Percentiles rank a stretch among this genome's conserved stretches.
Conservation (phyloP, 2,113 vertebrate genomes). For the Etheostoma spectabile region DNA sequence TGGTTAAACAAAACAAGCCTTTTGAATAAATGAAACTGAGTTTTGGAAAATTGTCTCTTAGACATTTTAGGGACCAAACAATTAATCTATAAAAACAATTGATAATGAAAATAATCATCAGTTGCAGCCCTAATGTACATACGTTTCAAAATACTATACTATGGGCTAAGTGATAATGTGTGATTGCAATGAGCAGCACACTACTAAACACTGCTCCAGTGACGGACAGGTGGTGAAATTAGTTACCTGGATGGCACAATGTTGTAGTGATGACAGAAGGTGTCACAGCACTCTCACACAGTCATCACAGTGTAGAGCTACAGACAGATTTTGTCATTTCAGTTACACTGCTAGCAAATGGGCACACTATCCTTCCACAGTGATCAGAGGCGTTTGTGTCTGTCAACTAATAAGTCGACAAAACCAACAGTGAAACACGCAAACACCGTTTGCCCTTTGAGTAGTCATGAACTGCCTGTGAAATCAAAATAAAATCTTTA, state of each 20-base stretch:
- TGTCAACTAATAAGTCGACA: slow-evolving; percentile 4
- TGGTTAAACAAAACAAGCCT: not conserved
- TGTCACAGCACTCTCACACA: slow-evolving; percentile 37
- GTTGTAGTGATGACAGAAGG: slow-evolving; percentile 38
- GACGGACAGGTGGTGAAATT: slow-evolving; percentile 41
- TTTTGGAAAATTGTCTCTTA: not conserved
- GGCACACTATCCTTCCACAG: slow-evolving; percentile 12
- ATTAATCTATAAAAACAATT: not conserved
- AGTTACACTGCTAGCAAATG: slow-evolving; percentile 2
- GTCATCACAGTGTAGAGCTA: not conserved
- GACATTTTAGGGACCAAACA: not conserved
- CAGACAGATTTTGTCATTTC: slow-evolving; percentile 38
- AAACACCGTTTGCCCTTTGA: not conserved
- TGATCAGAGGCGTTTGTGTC: slow-evolving; percentile 25
- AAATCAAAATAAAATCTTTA: not conserved
- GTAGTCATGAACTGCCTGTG: not conserved
- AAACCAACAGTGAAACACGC: not conserved
- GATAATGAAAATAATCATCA: not conserved
- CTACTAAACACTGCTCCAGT: not conserved
- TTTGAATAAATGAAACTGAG: not conserved
- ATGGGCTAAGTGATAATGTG: not conserved
- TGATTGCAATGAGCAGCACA: slow-evolving; percentile 9
- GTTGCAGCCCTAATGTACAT: not conserved
- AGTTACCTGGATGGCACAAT: slow-evolving; percentile 32
- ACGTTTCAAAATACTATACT: not conserved